These are phyloP conservation scores for Phataginus tetradactyla DNA, from an alignment of 2,797 vertebrate genomes.

Conservation along the genomic window DNA sequence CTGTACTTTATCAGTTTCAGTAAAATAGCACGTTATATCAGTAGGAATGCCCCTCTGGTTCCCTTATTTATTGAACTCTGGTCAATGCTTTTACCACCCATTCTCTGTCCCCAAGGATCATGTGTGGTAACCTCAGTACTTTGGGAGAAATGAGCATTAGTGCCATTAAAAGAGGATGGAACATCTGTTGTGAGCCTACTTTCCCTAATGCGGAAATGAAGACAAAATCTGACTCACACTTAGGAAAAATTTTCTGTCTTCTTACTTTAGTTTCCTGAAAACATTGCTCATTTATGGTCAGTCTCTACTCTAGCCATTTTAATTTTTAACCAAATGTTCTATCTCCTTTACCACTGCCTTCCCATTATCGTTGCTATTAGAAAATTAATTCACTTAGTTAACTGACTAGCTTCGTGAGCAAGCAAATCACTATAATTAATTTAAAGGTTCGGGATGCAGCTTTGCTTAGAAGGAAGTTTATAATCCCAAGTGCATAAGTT, in stretches of 20 bases:
- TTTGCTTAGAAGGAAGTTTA: not conserved
- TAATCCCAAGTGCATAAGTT: not conserved
- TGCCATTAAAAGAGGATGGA: not conserved
- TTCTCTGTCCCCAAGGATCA: not conserved
- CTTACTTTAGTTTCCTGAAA: constrained; percentile 15
- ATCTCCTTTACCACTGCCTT: not conserved
- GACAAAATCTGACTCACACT: constrained; percentile 14
- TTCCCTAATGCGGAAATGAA: not conserved
- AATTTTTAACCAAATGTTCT: not conserved
- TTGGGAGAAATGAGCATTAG: not conserved
- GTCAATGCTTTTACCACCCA: not conserved
- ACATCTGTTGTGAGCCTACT: not conserved
- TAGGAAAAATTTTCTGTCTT: not conserved
- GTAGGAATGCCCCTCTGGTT: not conserved
- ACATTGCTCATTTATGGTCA: not conserved
- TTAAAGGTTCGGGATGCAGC: not conserved
- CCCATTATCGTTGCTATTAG: not conserved
- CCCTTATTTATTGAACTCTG: not conserved
- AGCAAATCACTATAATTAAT: not conserved
- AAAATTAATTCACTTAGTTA: constrained; percentile 1
- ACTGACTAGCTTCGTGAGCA: not conserved
- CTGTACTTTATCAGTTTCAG: not conserved
- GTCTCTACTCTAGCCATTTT: not conserved
- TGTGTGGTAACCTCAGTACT: not conserved
- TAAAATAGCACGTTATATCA: not conserved